Evolutionary conservation across 2,888 invertebrate species (phyloP), one percentile per base, ranked within the genome.

Genomic region (Zeuzera pyrina): DNA sequence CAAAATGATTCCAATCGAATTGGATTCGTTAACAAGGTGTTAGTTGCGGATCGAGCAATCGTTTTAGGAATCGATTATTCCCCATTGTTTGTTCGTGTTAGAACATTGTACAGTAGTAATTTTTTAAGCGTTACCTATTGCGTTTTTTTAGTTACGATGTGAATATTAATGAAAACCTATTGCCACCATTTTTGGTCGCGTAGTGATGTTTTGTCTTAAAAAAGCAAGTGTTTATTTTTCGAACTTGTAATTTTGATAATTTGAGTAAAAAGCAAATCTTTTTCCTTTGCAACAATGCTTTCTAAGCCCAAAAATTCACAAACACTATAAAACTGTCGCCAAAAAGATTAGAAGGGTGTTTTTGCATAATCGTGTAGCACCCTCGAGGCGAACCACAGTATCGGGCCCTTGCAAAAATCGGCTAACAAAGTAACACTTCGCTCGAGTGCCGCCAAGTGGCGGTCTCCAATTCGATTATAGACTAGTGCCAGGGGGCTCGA

Each of bases 361-460:
- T 67, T 62, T 70, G 70, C 73, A 74, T 74, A 73, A 72, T 70
- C 57, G 47, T 41, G 45, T 36, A 39, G 45, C 47, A 44, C 53
- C 54, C 59, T 46, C 47, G 52, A 42, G 58, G 42, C 41, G 31
- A 31, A 23, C 30, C 24, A 34, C 35, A 31, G 29, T 29, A 41
- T 44, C 48, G 45, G 43, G 33, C 52, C 52, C 57, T 48, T 59
- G 59, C 71, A 68, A 74, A 73, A 74, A 72, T 71, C 68, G 64
- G 63, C 73, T 73, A 78, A 79, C 78, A 77, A 77, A 65, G 78
- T 77, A 77, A 74, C 78, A 70, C 76, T 76, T 50, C 52, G 54
- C 63, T 71, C 59, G 60, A 73, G 74, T 71, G 72, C 57, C 61
- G 49, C 59, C 70, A 73, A 79, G 79, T 78, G 79, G 66, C 64